Evolutionary conservation across 2,888 invertebrate species (phyloP), one percentile per base, ranked within the genome.

Genomic region (Drosophila austrosaltans): DNA sequence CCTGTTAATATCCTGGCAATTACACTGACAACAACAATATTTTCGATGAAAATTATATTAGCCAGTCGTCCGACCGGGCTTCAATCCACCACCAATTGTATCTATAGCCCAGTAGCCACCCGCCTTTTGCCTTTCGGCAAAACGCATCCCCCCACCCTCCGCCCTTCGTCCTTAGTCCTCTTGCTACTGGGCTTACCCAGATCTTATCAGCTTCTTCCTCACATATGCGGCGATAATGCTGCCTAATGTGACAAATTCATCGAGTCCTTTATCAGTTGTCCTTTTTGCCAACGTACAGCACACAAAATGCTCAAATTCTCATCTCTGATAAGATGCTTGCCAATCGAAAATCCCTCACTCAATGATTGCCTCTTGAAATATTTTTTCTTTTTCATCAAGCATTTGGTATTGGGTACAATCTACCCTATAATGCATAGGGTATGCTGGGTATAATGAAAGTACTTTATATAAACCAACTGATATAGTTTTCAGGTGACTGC

Each of bases 201-300:
- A 82, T 86, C 84, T 85, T 85, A 85, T 85, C 85, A 72, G 76
- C 68, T 76, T 57, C 64, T 72, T 53, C 69, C 76, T 85, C 83
- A 78, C 79, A 87, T 77, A 87, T 81, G 77, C 74, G 20, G 62
- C 53, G 54, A 58, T 82, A 78, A 81, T 81, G 75, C 87, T 54
- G 30, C 40, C 77, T 81, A 88, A 86, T 86, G 87, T 82, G 86
- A 88, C 86, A 86, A 88, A 88, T 86, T 86, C 82, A 84, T 88
- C 84, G 72, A 59, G 67, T 75, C 63, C 72, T 60, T 39, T 54
- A 40, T 32, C 59, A 22, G 40, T 59, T 81, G 79, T 77, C 78
- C 80, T 75, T 83, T 85, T 82, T 63, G 65, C 62, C 22, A 12
- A 25, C 48, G 20, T 68, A 76, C 76, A 16, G 16, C 16, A 69